Evolutionary conservation across 2,113 vertebrate species (phyloP), one percentile per base, ranked within the genome.

Genomic region (Cynocephalus volans): DNA sequence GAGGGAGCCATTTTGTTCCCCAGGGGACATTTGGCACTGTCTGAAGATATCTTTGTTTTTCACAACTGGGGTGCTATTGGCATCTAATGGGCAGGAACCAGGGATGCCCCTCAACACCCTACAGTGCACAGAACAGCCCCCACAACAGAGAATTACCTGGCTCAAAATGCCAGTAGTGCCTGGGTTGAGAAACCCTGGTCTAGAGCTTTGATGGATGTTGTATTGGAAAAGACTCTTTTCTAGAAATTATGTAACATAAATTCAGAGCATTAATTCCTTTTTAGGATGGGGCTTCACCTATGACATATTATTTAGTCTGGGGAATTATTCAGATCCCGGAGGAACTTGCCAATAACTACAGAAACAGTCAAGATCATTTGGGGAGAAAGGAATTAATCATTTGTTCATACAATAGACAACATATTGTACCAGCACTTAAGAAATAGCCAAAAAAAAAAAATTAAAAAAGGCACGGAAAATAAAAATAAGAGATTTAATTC

Each of bases 131-230:
- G 83, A 14, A n/a, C 6, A 3, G 19, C 3, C 67, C 82, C 10
- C 6, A 13, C 2, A 2, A 5, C 64, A 58, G 48, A 1, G 3
- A 70, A 1, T 36, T 13, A 12, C 11, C 45, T 14, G 2, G 45
- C 21, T 58, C n/a, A 8, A 5, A 41, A 12, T 8, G 45, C 54
- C 62, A 3, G 4, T 0, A 31, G n/a, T 15, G 13, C 87, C n/a
- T 28, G 31, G 11, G 23, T 5, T 2, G 24, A 33, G 87, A 82
- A 23, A 18, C 8, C 18, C 8, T 28, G n/a, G 62, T 24, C 31
- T 6, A 15, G 69, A 21, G 60, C 23, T 31, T 21, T 28, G 12
- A 0, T 19, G 58, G 24, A 23, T 12, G 45, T 64, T 0, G 11
- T 0, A 14, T 0, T 8, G 48, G 58, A 50, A 5, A 31, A 70